Conservation (phyloP, 2,797 vertebrate species). For the Steatocranus sp. region DNA sequence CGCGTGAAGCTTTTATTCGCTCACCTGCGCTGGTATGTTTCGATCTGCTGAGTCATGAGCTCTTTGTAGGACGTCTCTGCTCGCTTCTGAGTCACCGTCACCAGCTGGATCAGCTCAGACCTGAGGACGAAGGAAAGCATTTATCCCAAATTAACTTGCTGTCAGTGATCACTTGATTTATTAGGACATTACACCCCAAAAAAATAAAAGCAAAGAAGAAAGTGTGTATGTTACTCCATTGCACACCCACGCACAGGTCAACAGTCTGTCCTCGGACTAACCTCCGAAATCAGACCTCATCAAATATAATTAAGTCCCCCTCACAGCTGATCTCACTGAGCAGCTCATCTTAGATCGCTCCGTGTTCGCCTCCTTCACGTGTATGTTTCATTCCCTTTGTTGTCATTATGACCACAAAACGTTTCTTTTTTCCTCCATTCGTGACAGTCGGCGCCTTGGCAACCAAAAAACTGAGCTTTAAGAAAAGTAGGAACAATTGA, state of each 20-base stretch:
- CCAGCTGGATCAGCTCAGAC: slow-evolving; percentile 95
- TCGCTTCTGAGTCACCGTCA: slow-evolving; percentile 91
- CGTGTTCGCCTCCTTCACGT: background rate
- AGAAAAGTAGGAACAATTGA: background rate
- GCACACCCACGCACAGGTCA: background rate
- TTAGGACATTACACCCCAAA: background rate
- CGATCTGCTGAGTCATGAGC: slow-evolving; percentile 92
- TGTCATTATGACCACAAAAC: background rate
- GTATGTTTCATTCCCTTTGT: background rate
- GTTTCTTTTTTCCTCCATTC: background rate
- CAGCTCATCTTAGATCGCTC: background rate
- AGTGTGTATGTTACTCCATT: background rate
- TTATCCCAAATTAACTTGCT: rapidly evolving
- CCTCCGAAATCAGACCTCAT: background rate
- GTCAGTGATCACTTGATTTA: background rate
- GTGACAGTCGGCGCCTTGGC: background rate
- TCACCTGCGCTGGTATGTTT: slow-evolving; percentile 92
- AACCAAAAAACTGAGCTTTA: background rate
- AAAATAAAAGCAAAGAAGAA: background rate
- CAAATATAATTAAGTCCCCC: background rate
- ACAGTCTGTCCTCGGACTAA: background rate
- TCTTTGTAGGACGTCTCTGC: slow-evolving; percentile 87
- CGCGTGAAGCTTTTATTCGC: background rate
- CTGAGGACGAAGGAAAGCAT: slow-evolving; percentile 49
- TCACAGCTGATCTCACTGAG: background rate